Evolutionary conservation across 1,140 invertebrate species (phyloP), one percentile per base, ranked within the genome.

Genomic region (Paracyclopina nana): DNA sequence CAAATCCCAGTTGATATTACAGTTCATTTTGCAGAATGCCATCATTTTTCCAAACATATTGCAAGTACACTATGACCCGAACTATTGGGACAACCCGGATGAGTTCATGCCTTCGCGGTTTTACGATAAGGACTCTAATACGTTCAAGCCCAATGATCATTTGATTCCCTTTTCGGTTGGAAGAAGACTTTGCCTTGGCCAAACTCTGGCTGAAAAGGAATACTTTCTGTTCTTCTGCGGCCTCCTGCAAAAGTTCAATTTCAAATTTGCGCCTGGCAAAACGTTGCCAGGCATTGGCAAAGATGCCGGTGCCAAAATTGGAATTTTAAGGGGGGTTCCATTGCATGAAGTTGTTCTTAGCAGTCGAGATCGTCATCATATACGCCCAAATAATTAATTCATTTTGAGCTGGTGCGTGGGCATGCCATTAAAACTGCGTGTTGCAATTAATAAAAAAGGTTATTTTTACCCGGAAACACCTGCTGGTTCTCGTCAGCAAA

Each of bases 21-120:
- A n/a, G n/a, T n/a, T n/a, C n/a, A n/a, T n/a, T n/a, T n/a, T n/a
- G n/a, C n/a, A n/a, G n/a, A n/a, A n/a, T 43, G 16, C 9, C 16
- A n/a, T 6, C 42, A 60, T 67, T 8, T 58, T 64, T 44, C 59
- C 61, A 4, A 69, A 69, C 50, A 53, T 69, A 2, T 65, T 60
- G 58, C 56, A 61, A 0, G 55, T 64, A 2, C 65, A 68, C 55
- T 61, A 65, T 48, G 62, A 68, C 54, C 27, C 46, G 6, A 29
- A 34, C 14, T 28, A 29, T 9, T 57, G 56, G 56, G 34, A 57
- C 6, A 48, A 50, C 1, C 55, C 56, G 2, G 38, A 57, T 2
- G 49, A 55, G 53, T 55, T 57, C 28, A 28, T 38, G n/a, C 56
- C 55, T 1, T 53, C 56, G 27, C 45, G 56, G 29, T 57, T 57